phyloP scores from a whole-genome alignment of 2,888 invertebrate species.

The Calliscelio sp. region DNA sequence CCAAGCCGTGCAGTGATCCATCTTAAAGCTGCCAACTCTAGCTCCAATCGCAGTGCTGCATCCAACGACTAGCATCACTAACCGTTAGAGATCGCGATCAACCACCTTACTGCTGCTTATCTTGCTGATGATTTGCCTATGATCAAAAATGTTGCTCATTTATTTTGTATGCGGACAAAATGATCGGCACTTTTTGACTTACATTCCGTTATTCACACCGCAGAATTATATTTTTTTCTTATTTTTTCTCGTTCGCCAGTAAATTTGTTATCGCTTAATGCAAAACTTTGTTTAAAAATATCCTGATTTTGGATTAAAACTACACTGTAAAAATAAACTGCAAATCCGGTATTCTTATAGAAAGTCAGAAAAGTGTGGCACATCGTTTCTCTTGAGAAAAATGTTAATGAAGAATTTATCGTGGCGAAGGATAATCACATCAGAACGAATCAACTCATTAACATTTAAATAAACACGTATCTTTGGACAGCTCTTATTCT shows the following conservation, averaged over 20 bases:
- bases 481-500: slow-evolving; percentile 66
- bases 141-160: slow-evolving; percentile 30
- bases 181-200: background rate
- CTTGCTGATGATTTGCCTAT: slow-evolving; percentile 52
- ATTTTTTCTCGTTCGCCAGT: background rate
- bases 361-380: slow-evolving; percentile 25
- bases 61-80: slow-evolving; percentile 65
- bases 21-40: slow-evolving; percentile 74
- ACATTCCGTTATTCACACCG: background rate
- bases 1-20: slow-evolving; percentile 71
- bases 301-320: too few species aligned
- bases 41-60: slow-evolving; percentile 66
- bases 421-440: slow-evolving; percentile 57
- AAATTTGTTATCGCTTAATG: too few species aligned
- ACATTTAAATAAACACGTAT: slow-evolving; percentile 72
- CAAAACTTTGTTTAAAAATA: too few species aligned
- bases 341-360: too few species aligned
- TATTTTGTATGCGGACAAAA: slow-evolving; percentile 26
- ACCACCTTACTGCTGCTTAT: slow-evolving; percentile 45
- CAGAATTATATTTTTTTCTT: background rate
- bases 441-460: slow-evolving; percentile 65
- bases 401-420: slow-evolving; percentile 64
- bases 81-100: slow-evolving; percentile 71
- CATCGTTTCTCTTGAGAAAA: slow-evolving; percentile 36
- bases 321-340: too few species aligned